phyloP scores from a whole-genome alignment of 2,888 invertebrate species.

The Cerceris rybyensis region DNA sequence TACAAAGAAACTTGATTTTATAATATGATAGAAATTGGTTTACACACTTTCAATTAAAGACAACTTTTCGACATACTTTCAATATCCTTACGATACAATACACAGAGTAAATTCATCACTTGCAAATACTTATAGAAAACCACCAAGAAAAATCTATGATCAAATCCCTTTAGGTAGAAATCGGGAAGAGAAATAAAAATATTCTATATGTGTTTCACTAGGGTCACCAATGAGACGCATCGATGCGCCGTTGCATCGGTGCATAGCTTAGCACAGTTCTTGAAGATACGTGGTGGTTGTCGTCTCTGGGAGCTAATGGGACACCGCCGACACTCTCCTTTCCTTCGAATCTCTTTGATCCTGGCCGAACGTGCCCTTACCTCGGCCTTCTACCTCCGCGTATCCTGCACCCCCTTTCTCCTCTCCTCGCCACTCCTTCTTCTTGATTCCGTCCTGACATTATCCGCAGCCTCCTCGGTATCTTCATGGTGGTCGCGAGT shows the following conservation, averaged over 20 bases:
- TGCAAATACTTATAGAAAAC: too few relatives aligned
- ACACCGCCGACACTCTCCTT: conserved; percentile 70
- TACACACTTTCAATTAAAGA: too few relatives aligned
- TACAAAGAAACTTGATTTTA: too few relatives aligned
- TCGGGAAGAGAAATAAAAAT: too few relatives aligned
- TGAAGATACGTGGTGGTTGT: conserved; percentile 72
- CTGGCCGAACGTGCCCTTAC: conserved; percentile 76
- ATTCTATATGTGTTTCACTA: too few relatives aligned
- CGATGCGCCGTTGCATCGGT: conserved; percentile 14
- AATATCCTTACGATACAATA: too few relatives aligned
- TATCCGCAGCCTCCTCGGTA: conserved; percentile 63
- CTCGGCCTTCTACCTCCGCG: conserved; percentile 70
- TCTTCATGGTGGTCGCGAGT: conserved; percentile 74
- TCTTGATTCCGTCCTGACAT: conserved; percentile 51
- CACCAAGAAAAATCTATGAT: too few relatives aligned
- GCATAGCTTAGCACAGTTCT: conserved; percentile 42
- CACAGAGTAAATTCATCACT: too few relatives aligned
- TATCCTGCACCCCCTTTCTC: conserved; percentile 64
- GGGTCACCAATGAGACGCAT: too few relatives aligned
- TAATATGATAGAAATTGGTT: too few relatives aligned
- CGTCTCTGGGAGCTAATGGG: conserved; percentile 78
- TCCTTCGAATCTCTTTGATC: conserved; percentile 75
- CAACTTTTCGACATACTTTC: too few relatives aligned
- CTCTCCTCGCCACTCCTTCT: conserved; percentile 32
- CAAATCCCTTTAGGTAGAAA: too few relatives aligned